Base-by-base conservation (phyloP, 2,888 invertebrate genomes). In the Sarcophaga subvicina region DNA sequence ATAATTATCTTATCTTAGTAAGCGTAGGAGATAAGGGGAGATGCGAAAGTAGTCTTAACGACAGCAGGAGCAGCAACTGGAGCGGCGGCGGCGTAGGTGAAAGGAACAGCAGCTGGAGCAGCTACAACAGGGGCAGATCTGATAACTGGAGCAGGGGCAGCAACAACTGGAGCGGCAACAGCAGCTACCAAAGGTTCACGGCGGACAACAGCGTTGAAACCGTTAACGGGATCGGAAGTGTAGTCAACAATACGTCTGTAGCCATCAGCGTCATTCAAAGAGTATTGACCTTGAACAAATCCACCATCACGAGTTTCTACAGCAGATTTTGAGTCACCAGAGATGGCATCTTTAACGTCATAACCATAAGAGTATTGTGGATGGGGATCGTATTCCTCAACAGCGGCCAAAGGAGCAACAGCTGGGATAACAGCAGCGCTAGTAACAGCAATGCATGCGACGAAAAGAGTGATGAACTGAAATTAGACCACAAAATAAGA, bases 311-410 rank as follows among this genome's bases (percentile, higher is more conserved):
- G 94, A 37, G 90, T 91, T 89, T 94, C 94, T 49, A 93, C 92
- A 88, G 93, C 93, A 69, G 90, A 93, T 90, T 94, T 94, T 3
- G 93, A 93, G 75, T 94, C 94, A 54, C 94, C 94, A 11, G 94
- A 93, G 6, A 93, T 86, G 67, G 91, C 90, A 88, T 94, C 94
- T 88, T 93, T 93, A 27, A 94, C 92, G 81, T 94, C 93, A 88
- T 94, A 94, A 27, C 92, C 93, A 64, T 92, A 94, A 72, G 91
- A 91, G 89, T 94, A 94, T 88, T 93, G 93, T n/a, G 94, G 93
- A 90, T 93, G 91, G 66, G 93, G 92, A 85, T 94, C 93, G 89
- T 93, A 93, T 85, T 93, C 92, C 85, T 93, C 92, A 20, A 90
- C 88, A 10, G 88, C 88, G n/a, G 90, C 89, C 73, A 92, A 89